Evolutionary conservation across 2,888 invertebrate genomes (phyloP), one percentile per base, ranked within the genome.

Genomic region (Pollenia labialis): DNA sequence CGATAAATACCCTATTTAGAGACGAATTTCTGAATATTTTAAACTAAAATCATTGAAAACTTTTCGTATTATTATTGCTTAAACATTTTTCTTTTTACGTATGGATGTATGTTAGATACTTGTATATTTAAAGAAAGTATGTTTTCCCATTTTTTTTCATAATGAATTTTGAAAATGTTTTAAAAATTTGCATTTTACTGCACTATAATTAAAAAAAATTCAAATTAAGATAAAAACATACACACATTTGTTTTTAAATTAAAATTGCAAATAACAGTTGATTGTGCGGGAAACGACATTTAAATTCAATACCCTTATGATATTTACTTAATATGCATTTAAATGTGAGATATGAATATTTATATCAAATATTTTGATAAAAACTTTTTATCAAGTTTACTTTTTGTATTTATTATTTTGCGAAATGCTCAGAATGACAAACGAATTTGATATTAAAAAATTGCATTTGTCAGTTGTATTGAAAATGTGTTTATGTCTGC

Each of bases 401-500:
- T 60, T 50, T 75, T 50, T 52, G 46, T 18, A 6, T 40, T 18
- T 50, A 48, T 64, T 52, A 16, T 44, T 46, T 58, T 60, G 40
- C 50, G 23, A 60, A 60, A 52, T 60, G 40, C 18, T 8, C n/a
- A 23, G n/a, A 77, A 52, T 52, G 52, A 40, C 12, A 68, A 68
- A 68, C 23, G 42, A 58, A 60, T 18, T 48, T 32, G 9, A 23
- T 23, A 64, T 64, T 46, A 32, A 23, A 48, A 68, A n/a, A 46
- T 68, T 81, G 81, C 68, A 81, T 62, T 72, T 84, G 83, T 72
- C 71, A 66, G 77, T 75, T 71, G 44, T 52, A 84, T 77, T 79
- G 77, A 72, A 72, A 71, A 56, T 80, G 48, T 75, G 42, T 76
- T 69, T 62, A 62, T 66, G 62, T 81, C 64, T 85, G 62, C 62